Base-by-base conservation (phyloP, 2,888 invertebrate genomes). In the Drosophila imparisetae region DNA sequence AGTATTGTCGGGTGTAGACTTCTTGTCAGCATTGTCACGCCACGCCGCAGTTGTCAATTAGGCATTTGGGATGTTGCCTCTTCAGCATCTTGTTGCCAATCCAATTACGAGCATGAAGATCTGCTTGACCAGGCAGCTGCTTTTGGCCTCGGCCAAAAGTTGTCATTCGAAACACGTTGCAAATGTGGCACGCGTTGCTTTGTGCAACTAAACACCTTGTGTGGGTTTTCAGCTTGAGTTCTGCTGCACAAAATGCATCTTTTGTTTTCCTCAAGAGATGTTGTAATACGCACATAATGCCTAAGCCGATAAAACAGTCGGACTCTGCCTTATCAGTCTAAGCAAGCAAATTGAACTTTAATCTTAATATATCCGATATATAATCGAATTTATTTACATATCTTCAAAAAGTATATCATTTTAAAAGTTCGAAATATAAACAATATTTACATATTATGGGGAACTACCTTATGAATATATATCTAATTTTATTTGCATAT, bases 1-100 rank as follows among this genome's bases (percentile, higher is more conserved):
- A 8, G 34, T 53, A 72, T 75, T 77, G 81, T 74, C 18, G 59
- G 83, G 74, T 81, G 79, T 69, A 72, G 68, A 77, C 81, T 78
- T 72, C 84, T 86, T 84, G 86, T 86, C 86, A 78, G 78, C 87
- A 66, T 81, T 81, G 82, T 76, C 81, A 76, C 81, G 81, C 81
- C 81, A 80, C 63, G 63, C 68, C 63, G 50, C 78, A 78, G 80
- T 80, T 80, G 83, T 83, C 85, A 87, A 86, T 86, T 86, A 87
- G 85, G 53, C 72, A 83, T 70, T 67, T 72, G 57, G 72, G 29
- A 61, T 48, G 49, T 24, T 54, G 59, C n/a, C 36, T 68, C 70
- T 61, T 21, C 11, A 45, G 40, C 38, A 38, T 69, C 48, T 66
- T 66, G 52, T 70, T 60, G 70, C 54, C 54, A 75, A 86, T 81